These are phyloP conservation scores for Galerucella pusilla DNA, from an alignment of 2,888 invertebrate species.

Conservation along the genomic window DNA sequence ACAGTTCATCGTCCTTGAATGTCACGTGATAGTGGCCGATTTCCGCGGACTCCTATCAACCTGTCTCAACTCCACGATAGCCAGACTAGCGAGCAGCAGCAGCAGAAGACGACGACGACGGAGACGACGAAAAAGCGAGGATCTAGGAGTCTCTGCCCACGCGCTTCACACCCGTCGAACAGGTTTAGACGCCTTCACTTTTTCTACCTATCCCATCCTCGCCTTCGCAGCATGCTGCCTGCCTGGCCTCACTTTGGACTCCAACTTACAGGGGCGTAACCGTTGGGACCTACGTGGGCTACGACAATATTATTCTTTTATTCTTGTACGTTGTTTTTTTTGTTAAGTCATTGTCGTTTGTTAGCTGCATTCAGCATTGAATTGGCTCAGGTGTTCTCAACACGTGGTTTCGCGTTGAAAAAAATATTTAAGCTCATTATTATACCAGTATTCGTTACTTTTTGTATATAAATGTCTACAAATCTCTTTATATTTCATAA, in stretches of 20 bases:
- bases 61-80: slow-evolving; percentile 49
- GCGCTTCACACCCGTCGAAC: slow-evolving; percentile 66
- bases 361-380: slow-evolving; percentile 11
- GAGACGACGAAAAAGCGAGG: slow-evolving; percentile 36
- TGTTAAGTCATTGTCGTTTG: slow-evolving; percentile 30
- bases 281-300: slow-evolving; percentile 32
- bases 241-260: slow-evolving; percentile 44
- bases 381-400: slow-evolving; percentile 12
- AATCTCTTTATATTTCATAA: too few relatives aligned
- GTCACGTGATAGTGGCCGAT: slow-evolving; percentile 50
- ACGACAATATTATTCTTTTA: slow-evolving; percentile 28
- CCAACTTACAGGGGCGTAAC: slow-evolving; percentile 41
- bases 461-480: too few relatives aligned
- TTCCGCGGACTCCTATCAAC: slow-evolving; percentile 52
- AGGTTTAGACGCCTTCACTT: slow-evolving; percentile 67
- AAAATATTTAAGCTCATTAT: too few relatives aligned
- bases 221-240: slow-evolving; percentile 42
- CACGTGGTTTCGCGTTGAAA: not conserved
- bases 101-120: not conserved
- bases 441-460: not conserved
- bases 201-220: slow-evolving; percentile 54
- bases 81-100: slow-evolving; percentile 40
- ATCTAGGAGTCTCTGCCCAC: slow-evolving; percentile 65
- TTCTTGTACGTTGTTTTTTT: slow-evolving; percentile 15
- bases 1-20: slow-evolving; percentile 55